A percentile compares a stretch with the other conserved stretches of the same genome.
phyloP scores from a whole-genome alignment of 2,888 invertebrate genomes.

The Amphipoea lucens region DNA sequence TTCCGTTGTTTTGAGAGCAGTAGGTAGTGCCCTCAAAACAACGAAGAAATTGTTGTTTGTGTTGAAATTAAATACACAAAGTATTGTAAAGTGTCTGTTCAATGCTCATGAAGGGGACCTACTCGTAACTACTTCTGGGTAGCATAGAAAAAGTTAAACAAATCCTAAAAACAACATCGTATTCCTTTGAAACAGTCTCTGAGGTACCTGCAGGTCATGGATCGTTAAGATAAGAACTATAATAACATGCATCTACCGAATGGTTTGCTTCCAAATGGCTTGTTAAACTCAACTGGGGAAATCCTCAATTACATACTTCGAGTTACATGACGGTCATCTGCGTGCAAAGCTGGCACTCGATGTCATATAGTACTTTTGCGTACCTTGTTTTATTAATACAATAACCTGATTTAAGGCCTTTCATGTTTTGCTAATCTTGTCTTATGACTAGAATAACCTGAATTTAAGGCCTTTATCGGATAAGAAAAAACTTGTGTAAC shows the following conservation, averaged over 20 bases:
- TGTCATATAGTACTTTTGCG: neutral
- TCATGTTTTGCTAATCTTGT: neutral
- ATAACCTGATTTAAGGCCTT: neutral
- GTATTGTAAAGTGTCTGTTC: too few relatives aligned
- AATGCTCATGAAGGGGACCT: too few relatives aligned
- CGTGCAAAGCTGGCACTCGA: neutral
- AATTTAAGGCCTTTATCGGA: neutral
- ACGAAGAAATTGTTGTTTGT: too few relatives aligned
- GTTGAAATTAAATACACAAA: too few relatives aligned
- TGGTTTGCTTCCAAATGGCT: slow-evolving; percentile 35
- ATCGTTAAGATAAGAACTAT: slow-evolving; percentile 35
- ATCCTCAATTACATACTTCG: slow-evolving; percentile 44
- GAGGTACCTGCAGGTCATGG: slow-evolving; percentile 16
- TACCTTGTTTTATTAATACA: slow-evolving; percentile 7
- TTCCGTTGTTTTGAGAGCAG: too few relatives aligned
- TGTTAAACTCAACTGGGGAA: slow-evolving; percentile 41
- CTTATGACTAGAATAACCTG: slow-evolving; percentile 4
- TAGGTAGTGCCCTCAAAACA: too few relatives aligned
- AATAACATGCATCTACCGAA: slow-evolving; percentile 1
- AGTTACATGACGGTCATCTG: neutral
- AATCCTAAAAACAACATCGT: neutral
- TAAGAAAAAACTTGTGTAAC: too few relatives aligned
- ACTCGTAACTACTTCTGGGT: neutral
- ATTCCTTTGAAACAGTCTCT: slow-evolving; percentile 10
- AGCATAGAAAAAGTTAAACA: neutral